These are phyloP conservation scores for Bovichtus diacanthus DNA, from an alignment of 2,797 vertebrate genomes.

Conservation along the genomic window DNA sequence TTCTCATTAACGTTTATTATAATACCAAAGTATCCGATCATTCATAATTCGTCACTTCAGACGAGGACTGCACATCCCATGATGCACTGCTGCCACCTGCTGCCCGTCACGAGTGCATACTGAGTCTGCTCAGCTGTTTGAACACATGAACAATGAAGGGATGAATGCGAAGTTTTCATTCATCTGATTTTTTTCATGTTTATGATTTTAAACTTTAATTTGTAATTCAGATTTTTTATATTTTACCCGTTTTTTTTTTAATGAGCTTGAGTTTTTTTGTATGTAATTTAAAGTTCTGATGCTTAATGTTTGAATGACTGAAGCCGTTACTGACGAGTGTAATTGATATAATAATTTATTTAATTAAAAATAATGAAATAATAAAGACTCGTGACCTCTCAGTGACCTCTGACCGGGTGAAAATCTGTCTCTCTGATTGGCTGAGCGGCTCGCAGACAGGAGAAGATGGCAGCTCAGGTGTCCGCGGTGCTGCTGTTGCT, in stretches of 20 bases:
- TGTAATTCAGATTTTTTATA: not conserved
- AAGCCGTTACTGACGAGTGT: not conserved
- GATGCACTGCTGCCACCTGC: conserved; percentile 12
- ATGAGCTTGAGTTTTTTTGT: not conserved
- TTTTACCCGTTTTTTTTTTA: not conserved
- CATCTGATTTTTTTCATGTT: no score
- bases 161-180: no score
- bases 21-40: no score
- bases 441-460: conserved; percentile 17
- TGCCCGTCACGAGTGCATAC: not conserved
- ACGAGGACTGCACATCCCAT: not conserved
- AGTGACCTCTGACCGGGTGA: conserved; percentile 42
- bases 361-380: no score
- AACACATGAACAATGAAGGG: not conserved
- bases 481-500: not conserved
- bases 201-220: not conserved
- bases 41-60: not conserved
- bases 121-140: not conserved
- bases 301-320: no score
- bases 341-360: not conserved
- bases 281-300: no score
- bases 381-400: conserved; percentile 9
- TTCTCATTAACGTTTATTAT: no score
- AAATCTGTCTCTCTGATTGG: conserved; percentile 47
- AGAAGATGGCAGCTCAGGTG: conserved; percentile 41